Evolutionary conservation across 2,888 invertebrate genomes (phyloP), one percentile per base, ranked within the genome.

Genomic region (Mythimna pallens): DNA sequence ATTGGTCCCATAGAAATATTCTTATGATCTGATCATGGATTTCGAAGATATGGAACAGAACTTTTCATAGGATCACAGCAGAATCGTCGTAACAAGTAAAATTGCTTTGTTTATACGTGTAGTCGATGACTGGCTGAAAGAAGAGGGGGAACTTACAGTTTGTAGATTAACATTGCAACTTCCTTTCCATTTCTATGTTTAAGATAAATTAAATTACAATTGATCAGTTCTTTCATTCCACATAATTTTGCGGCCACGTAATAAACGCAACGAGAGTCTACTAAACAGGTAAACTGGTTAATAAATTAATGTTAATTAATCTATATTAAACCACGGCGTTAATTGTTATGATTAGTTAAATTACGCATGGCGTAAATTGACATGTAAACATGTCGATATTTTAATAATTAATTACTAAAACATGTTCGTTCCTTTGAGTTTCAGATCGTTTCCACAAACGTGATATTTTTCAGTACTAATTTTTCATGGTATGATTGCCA

Each of bases 291-390:
- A 40, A 76, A 54, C 17, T 30, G 40, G 36, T 76, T 50, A 62
- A 71, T 71, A 70, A 61, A 59, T 65, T 65, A 25, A 55, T 50
- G 54, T 30, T 52, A 75, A 77, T 70, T 61, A 71, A 80, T 63
- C 20, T 5, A 34, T 68, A 73, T 73, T 81, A 80, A 83, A 80
- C 75, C 76, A 76, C 80, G 78, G 70, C 65, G 82, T 79, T 78
- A 80, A 86, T 87, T 85, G 84, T 88, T 82, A 84, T 82, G 82
- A 86, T 88, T 86, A 81, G 82, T 86, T 86, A 84, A 89, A 89
- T 90, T 88, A 86, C 73, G 80, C 73, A 80, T 82, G 78, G 20
- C 43, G 80, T 86, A 87, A 87, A 89, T 84, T 82, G 78, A 81
- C 86, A 85, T 86, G 87, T 88, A 86, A 88, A 88, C 85, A 87